phyloP scores from a whole-genome alignment of 2,113 vertebrate genomes.

The Epinephelus cyanopodus region DNA sequence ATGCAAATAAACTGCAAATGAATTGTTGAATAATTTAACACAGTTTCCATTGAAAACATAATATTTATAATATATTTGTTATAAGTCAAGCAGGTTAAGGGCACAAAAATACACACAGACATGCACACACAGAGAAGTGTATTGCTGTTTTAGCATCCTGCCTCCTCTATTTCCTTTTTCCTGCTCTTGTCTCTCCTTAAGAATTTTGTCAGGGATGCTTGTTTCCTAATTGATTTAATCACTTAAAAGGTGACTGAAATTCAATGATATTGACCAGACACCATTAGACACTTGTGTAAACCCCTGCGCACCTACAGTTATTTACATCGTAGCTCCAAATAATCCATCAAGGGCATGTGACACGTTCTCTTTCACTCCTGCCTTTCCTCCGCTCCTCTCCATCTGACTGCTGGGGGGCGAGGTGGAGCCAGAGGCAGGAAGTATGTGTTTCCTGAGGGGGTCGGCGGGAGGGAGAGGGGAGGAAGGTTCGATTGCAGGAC shows the following conservation, averaged over 20 bases:
- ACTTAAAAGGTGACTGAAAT: neutral
- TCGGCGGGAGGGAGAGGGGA: conserved; percentile 58
- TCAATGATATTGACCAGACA: neutral
- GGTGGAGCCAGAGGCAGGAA: conserved; percentile 81
- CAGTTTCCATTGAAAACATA: neutral
- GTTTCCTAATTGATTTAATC: neutral
- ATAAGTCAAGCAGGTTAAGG: neutral
- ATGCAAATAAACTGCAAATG: neutral
- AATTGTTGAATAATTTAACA: neutral
- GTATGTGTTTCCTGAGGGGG: conserved; percentile 82
- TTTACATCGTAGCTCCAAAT: neutral
- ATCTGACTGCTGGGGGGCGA: conserved; percentile 73
- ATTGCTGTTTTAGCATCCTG: neutral
- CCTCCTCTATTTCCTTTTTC: neutral
- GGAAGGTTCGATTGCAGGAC: conserved; percentile 77
- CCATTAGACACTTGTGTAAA: neutral
- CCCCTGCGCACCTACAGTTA: neutral
- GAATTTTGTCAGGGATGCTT: neutral
- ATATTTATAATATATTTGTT: neutral
- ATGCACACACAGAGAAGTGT: neutral
- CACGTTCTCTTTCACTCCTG: neutral
- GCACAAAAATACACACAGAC: neutral
- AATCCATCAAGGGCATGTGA: neutral
- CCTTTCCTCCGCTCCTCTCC: conserved; percentile 21
- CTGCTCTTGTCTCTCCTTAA: neutral